Evolutionary conservation across 2,797 vertebrate species (phyloP).

Genomic region (Antrozous pallidus): DNA sequence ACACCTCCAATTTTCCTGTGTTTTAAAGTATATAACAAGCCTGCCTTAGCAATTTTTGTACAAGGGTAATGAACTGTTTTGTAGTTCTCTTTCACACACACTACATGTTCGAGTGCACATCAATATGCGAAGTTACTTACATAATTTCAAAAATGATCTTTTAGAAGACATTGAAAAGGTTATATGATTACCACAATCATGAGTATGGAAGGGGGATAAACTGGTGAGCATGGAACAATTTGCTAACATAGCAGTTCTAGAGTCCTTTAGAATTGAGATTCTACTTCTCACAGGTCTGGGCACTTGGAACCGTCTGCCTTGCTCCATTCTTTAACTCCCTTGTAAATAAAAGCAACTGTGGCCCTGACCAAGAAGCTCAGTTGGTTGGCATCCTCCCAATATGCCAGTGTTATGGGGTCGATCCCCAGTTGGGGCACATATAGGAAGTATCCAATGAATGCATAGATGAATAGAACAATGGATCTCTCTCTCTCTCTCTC

Average conservation of each 20-base stretch:
- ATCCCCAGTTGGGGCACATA: too few species aligned
- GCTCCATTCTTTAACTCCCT: background rate
- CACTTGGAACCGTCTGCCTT: background rate
- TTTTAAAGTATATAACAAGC: background rate
- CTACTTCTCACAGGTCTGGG: background rate
- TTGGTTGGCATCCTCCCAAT: too few species aligned
- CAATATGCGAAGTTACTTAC: background rate
- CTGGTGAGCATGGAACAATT: background rate
- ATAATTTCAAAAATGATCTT: background rate
- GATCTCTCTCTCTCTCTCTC: too few species aligned
- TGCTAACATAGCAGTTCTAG: background rate
- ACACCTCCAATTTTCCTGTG: background rate
- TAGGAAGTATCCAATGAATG: too few species aligned
- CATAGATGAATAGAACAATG: too few species aligned
- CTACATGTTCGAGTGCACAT: background rate
- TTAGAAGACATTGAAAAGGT: background rate
- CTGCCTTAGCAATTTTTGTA: background rate
- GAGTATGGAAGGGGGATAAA: background rate
- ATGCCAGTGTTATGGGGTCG: too few species aligned
- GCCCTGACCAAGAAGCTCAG: too few species aligned
- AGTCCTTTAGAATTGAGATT: background rate
- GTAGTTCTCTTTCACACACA: background rate
- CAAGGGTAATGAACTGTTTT: background rate
- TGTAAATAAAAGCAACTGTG: background rate
- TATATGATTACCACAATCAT: background rate